Conservation (phyloP, 1,140 invertebrate species). For the Xylocopa sonorina region DNA sequence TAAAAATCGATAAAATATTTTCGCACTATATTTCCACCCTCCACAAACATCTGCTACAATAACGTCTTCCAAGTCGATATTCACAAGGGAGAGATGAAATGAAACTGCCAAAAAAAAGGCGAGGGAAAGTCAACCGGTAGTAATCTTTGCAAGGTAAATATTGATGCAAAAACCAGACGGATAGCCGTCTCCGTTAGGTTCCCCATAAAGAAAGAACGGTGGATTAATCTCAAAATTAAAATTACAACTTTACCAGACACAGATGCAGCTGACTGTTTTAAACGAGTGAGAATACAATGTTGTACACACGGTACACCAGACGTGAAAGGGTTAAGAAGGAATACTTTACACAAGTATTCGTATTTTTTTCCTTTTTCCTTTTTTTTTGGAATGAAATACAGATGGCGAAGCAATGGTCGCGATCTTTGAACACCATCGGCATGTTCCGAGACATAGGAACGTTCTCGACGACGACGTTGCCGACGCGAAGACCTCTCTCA, state of each 20-base stretch:
- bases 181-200: too few relatives aligned
- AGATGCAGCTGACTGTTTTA: too few relatives aligned
- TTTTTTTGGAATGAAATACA: not conserved
- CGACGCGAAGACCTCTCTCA: slow-evolving; percentile 39
- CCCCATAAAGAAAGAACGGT: too few relatives aligned
- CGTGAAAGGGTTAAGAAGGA: too few relatives aligned
- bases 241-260: too few relatives aligned
- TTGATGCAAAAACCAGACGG: not conserved
- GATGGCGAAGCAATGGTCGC: not conserved
- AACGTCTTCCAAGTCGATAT: not conserved
- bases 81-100: not conserved
- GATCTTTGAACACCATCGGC: slow-evolving; percentile 6
- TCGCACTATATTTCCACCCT: not conserved
- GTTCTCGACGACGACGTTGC: slow-evolving; percentile 43
- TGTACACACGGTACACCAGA: too few relatives aligned
- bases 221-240: too few relatives aligned
- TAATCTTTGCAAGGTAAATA: slow-evolving; percentile 19
- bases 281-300: too few relatives aligned
- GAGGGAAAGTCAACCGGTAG: not conserved
- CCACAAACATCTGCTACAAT: not conserved
- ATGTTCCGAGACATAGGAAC: slow-evolving; percentile 33
- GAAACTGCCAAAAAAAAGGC: not conserved
- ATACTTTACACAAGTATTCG: not conserved
- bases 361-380: not conserved
- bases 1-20: not conserved